A percentile compares a stretch with the other conserved stretches of the same genome.
These are phyloP conservation scores for Spilarctia lutea DNA, from an alignment of 2,888 invertebrate species.

Conservation along the genomic window DNA sequence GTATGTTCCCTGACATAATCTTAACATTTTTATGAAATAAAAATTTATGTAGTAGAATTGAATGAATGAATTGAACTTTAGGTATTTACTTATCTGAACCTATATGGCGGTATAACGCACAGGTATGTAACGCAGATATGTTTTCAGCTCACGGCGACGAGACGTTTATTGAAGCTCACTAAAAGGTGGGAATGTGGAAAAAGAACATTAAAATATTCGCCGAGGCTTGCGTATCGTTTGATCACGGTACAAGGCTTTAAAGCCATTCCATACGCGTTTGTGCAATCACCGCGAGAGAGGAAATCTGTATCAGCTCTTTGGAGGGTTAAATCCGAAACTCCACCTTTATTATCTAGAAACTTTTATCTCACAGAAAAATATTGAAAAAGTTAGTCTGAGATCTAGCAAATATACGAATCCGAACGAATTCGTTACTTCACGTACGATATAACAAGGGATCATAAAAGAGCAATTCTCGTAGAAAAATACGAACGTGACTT, in stretches of 20 bases:
- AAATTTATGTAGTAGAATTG: neutral
- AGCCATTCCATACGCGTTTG: conserved; percentile 67
- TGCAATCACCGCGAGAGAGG: conserved; percentile 63
- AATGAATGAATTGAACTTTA: neutral
- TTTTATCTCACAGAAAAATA: conserved; percentile 57
- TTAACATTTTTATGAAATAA: neutral
- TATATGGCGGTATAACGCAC: neutral
- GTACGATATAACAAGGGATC: conserved; percentile 21
- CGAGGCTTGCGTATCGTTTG: conserved; percentile 60
- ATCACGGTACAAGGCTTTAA: conserved; percentile 58
- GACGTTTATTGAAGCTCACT: conserved; percentile 48
- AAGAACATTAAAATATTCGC: conserved; percentile 62
- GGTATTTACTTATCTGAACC: neutral
- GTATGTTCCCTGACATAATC: no score
- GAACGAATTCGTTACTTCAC: conserved; percentile 5
- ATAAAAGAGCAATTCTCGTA: conserved; percentile 49
- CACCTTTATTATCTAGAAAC: conserved; percentile 55
- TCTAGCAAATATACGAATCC: conserved; percentile 33
- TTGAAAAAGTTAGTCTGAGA: conserved; percentile 59
- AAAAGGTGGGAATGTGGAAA: conserved; percentile 58
- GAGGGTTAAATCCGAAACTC: conserved; percentile 43
- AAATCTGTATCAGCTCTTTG: conserved; percentile 62
- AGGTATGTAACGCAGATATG: conserved; percentile 24
- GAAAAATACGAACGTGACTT: conserved; percentile 49
- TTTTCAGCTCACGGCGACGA: conserved; percentile 48